Conservation (phyloP, 1,140 invertebrate species). For the Heterodera schachtii region DNA sequence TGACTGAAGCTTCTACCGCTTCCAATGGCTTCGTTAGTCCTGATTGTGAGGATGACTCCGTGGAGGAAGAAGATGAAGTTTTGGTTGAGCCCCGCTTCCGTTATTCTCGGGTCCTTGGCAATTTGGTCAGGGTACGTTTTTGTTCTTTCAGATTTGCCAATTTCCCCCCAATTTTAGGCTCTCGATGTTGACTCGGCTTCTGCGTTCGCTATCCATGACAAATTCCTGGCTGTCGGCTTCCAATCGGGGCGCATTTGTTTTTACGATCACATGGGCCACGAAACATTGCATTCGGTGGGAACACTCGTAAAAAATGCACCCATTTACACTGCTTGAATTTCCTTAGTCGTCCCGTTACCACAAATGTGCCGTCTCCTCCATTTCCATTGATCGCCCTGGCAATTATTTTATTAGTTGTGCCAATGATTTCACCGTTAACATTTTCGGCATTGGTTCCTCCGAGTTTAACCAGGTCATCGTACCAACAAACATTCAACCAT, state of each 20-base stretch:
- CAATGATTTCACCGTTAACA: constrained; percentile 67
- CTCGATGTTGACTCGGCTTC: constrained; percentile 67
- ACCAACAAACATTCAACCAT: not conserved
- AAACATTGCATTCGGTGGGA: constrained; percentile 64
- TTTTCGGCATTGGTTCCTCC: constrained; percentile 54
- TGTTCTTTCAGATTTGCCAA: not conserved
- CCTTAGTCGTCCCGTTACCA: constrained; percentile 66
- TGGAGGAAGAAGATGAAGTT: constrained; percentile 42
- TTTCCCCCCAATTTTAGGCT: constrained; percentile 16
- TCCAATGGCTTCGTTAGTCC: not conserved
- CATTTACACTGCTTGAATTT: constrained; percentile 15
- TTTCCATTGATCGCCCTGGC: constrained; percentile 69
- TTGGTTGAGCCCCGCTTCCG: constrained; percentile 67
- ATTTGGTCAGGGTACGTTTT: constrained; percentile 54
- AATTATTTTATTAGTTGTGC: constrained; percentile 69
- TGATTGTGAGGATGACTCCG: not conserved
- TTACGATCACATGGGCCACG: constrained; percentile 68
- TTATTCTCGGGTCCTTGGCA: constrained; percentile 68
- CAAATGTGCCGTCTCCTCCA: constrained; percentile 68
- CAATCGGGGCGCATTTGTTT: constrained; percentile 68
- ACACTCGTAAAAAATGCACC: constrained; percentile 4
- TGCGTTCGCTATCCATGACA: constrained; percentile 69
- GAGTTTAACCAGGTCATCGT: constrained; percentile 48
- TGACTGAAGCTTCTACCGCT: not conserved
- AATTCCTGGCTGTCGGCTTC: constrained; percentile 67